A percentile compares a stretch with the other conserved stretches of the same genome.
These are phyloP conservation scores for Hyphantria cunea DNA, from an alignment of 1,140 invertebrate species.

Conservation along the genomic window DNA sequence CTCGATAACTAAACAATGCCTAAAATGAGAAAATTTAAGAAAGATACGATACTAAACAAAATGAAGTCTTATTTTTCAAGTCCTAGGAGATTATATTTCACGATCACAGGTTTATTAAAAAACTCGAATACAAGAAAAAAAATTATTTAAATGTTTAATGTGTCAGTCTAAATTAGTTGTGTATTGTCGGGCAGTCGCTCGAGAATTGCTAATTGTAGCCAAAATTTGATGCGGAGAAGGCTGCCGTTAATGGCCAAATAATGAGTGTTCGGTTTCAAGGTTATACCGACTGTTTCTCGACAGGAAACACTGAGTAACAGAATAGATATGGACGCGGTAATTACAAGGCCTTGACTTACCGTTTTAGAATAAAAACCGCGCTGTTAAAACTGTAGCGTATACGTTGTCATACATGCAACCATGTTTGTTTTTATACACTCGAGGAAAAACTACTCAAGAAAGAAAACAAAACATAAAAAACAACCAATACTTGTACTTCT, in stretches of 20 bases:
- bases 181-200: slow-evolving; percentile 9
- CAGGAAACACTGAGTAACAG: slow-evolving; percentile 72
- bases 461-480: too few species aligned
- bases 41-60: slow-evolving; percentile 1
- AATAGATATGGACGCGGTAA: slow-evolving; percentile 77
- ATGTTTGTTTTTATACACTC: background rate
- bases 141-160: slow-evolving; percentile 11
- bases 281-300: slow-evolving; percentile 55
- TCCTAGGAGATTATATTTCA: slow-evolving; percentile 1
- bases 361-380: slow-evolving; percentile 75
- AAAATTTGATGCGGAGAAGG: slow-evolving; percentile 62
- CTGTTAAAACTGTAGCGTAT: slow-evolving; percentile 55
- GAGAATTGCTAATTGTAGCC: slow-evolving; percentile 60
- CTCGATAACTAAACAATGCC: slow-evolving; percentile 4
- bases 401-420: slow-evolving; percentile 1
- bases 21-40: slow-evolving; percentile 1
- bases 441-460: too few species aligned
- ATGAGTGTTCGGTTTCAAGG: slow-evolving; percentile 71
- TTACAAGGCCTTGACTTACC: slow-evolving; percentile 76
- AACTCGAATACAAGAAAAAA: slow-evolving; percentile 18
- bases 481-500: too few species aligned
- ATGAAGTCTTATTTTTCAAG: slow-evolving; percentile 9
- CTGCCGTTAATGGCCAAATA: slow-evolving; percentile 70
- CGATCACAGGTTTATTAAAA: slow-evolving; percentile 3
- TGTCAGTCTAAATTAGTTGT: slow-evolving; percentile 27